Conservation (phyloP, 2,888 invertebrate species). For the Perithous albicinctus region DNA sequence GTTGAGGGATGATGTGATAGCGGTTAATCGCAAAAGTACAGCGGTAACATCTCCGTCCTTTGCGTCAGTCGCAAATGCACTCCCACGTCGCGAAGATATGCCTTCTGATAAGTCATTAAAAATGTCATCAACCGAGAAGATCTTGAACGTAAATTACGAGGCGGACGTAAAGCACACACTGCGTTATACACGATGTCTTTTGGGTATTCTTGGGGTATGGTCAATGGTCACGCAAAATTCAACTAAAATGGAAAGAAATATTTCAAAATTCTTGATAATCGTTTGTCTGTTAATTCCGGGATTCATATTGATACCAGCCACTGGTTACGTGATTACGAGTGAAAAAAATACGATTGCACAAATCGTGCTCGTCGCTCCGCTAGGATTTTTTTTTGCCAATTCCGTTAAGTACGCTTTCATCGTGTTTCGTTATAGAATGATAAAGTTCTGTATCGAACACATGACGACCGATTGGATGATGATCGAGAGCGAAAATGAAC, state of each 20-base stretch:
- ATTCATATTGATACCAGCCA: constrained; percentile 40
- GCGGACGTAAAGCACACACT: constrained; percentile 17
- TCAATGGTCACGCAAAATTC: constrained; percentile 48
- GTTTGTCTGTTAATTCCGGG: constrained; percentile 9
- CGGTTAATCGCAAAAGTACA: too few relatives aligned
- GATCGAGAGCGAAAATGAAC: too few relatives aligned
- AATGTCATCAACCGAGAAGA: neutral
- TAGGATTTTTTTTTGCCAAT: too few relatives aligned
- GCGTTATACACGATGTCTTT: constrained; percentile 44
- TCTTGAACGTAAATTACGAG: neutral
- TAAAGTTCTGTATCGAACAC: too few relatives aligned
- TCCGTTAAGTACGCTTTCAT: too few relatives aligned
- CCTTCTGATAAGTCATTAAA: neutral
- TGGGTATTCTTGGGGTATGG: constrained; percentile 51
- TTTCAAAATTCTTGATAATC: constrained; percentile 13
- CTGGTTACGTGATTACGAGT: constrained; percentile 26
- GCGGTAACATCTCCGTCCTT: too few relatives aligned
- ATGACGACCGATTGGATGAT: too few relatives aligned
- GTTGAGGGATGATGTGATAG: too few relatives aligned
- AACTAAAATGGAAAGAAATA: constrained; percentile 4
- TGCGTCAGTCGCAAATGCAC: neutral
- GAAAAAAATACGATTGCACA: constrained; percentile 38
- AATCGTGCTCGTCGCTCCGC: neutral
- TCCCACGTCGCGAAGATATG: neutral
- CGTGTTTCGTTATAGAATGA: too few relatives aligned